Evolutionary conservation across 2,797 vertebrate species (phyloP), one percentile per base, ranked within the genome.

Genomic region (Diplodus sargus): DNA sequence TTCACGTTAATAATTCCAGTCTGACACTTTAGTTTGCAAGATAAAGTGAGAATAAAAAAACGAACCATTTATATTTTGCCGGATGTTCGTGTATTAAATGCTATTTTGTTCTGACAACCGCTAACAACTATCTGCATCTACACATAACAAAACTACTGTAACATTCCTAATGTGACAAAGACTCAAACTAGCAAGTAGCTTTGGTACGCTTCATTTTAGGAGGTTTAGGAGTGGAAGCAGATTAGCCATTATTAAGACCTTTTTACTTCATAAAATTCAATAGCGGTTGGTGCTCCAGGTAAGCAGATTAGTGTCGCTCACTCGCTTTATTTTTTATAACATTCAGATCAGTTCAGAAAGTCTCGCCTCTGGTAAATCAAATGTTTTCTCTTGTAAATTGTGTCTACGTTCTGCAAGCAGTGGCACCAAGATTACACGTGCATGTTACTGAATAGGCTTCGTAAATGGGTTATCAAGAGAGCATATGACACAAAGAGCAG

Each of bases 231-330:
- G 17, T 16, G 48, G 52, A 65, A 70, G 28, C 23, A 74, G 42
- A 76, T 77, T 69, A 79, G 58, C 28, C 58, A 72, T 68, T 49
- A 30, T 74, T 64, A 20, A 13, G 60, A 16, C 10, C 11, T 60
- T 71, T 70, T 61, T 52, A 62, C 45, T 12, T 66, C 39, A 54
- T 39, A 74, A 18, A 73, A 48, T 72, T 60, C 12, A 74, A 13
- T 67, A 76, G 11, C n/a, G 13, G 12, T 66, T 16, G 45, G 30
- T 60, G 63, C 52, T 25, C 49, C 47, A 52, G 18, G 15, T 61
- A 69, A 70, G 54, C 51, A 30, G 53, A 87, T 70, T 69, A 66
- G 17, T 49, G 52, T 62, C 51, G 78, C 28, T 70, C 23, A 28
- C 13, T 64, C 54, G 28, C 39, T 30, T 67, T 25, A 52, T 71